Evolutionary conservation across 2,888 invertebrate genomes (phyloP).

Genomic region (Epinotia nisella): DNA sequence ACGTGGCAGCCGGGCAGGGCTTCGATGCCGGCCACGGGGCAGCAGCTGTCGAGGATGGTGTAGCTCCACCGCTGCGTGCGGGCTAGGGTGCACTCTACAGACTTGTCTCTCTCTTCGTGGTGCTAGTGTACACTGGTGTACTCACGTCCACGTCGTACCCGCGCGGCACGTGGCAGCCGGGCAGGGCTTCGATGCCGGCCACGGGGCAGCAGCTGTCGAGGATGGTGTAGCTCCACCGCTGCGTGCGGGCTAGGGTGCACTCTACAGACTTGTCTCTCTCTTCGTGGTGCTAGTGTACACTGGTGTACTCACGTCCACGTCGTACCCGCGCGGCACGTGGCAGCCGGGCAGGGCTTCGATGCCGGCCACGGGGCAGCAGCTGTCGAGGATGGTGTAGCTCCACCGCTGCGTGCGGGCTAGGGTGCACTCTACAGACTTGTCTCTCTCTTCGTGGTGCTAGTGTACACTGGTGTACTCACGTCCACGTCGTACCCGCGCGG

Average conservation of each 20-base stretch:
- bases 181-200: slow-evolving; percentile 56
- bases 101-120: too few relatives aligned
- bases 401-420: slow-evolving; percentile 64
- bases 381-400: slow-evolving; percentile 69
- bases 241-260: too few relatives aligned
- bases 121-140: slow-evolving; percentile 52
- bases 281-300: too few relatives aligned
- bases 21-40: slow-evolving; percentile 61
- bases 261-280: too few relatives aligned
- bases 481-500: slow-evolving; percentile 64
- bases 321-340: slow-evolving; percentile 61
- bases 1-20: slow-evolving; percentile 58
- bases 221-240: slow-evolving; percentile 58
- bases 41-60: slow-evolving; percentile 69
- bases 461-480: slow-evolving; percentile 53
- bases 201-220: slow-evolving; percentile 69
- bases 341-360: slow-evolving; percentile 55
- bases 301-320: slow-evolving; percentile 64
- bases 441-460: too few relatives aligned
- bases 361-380: slow-evolving; percentile 64
- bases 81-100: too few relatives aligned
- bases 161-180: slow-evolving; percentile 59
- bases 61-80: too few relatives aligned
- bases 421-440: too few relatives aligned
- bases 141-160: slow-evolving; percentile 67